Percentiles rank a stretch among this genome's conserved stretches.
phyloP scores from a whole-genome alignment of 2,888 invertebrate species.

The Sarcophaga subvicina region DNA sequence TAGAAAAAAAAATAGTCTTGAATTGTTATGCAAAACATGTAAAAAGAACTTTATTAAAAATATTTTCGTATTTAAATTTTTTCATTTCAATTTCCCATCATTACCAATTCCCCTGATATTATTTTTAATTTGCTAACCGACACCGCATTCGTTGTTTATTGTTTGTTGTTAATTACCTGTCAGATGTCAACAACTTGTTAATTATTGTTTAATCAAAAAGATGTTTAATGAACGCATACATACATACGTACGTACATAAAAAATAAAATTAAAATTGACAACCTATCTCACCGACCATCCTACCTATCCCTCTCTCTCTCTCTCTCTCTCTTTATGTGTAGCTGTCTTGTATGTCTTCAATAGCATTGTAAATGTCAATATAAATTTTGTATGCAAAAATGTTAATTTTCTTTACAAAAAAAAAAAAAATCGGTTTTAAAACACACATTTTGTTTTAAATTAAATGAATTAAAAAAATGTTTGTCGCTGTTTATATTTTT shows the following conservation, averaged over 20 bases:
- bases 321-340: not conserved
- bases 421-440: no score
- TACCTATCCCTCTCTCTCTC: no score
- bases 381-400: constrained; percentile 51
- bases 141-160: constrained; percentile 41
- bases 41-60: no score
- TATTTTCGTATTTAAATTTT: no score
- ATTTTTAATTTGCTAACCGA: constrained; percentile 3
- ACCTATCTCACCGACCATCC: no score
- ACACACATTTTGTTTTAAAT: constrained; percentile 17
- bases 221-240: constrained; percentile 15
- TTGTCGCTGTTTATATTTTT: not conserved
- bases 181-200: constrained; percentile 63
- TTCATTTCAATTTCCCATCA: constrained; percentile 2
- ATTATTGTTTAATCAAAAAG: constrained; percentile 66
- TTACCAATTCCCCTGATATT: constrained; percentile 31
- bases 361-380: constrained; percentile 48
- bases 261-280: no score
- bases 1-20: no score
- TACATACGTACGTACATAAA: no score
- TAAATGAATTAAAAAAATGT: constrained; percentile 15
- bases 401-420: constrained; percentile 22
- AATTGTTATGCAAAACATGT: no score
- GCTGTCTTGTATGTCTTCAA: constrained; percentile 1
- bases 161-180: constrained; percentile 65